Conservation (phyloP, 2,888 invertebrate genomes). For the Byasa hedistus region DNA sequence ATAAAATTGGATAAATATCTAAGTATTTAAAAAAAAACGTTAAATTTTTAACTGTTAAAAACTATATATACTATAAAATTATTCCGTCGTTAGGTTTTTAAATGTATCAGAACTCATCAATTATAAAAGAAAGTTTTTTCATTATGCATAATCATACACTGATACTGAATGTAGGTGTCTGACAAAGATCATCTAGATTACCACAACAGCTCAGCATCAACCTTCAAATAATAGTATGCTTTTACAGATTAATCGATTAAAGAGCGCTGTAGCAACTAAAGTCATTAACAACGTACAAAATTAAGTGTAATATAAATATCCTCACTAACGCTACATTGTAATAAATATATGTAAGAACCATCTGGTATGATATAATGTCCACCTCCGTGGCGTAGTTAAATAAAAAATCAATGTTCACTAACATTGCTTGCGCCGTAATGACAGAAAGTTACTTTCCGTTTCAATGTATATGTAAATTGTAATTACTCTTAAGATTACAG, state of each 20-base stretch:
- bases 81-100: background rate
- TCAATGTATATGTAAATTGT: slow-evolving; percentile 4
- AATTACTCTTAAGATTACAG: background rate
- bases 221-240: too few species aligned
- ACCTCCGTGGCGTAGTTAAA: too few species aligned
- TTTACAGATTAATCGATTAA: too few species aligned
- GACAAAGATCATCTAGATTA: too few species aligned
- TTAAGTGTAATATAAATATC: background rate
- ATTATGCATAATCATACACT: background rate
- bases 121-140: background rate
- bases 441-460: background rate
- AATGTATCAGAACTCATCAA: background rate
- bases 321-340: background rate
- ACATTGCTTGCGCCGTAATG: background rate
- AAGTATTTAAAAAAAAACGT: too few species aligned
- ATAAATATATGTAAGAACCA: background rate
- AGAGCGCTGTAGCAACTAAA: too few species aligned
- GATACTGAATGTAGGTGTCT: too few species aligned
- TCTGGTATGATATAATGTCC: too few species aligned
- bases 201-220: too few species aligned
- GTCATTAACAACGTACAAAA: too few species aligned
- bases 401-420: background rate
- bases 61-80: background rate
- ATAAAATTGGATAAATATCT: too few species aligned
- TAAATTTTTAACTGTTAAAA: too few species aligned